These are phyloP conservation scores for Desmodus rotundus DNA, from an alignment of 2,113 vertebrate genomes.

Conservation along the genomic window DNA sequence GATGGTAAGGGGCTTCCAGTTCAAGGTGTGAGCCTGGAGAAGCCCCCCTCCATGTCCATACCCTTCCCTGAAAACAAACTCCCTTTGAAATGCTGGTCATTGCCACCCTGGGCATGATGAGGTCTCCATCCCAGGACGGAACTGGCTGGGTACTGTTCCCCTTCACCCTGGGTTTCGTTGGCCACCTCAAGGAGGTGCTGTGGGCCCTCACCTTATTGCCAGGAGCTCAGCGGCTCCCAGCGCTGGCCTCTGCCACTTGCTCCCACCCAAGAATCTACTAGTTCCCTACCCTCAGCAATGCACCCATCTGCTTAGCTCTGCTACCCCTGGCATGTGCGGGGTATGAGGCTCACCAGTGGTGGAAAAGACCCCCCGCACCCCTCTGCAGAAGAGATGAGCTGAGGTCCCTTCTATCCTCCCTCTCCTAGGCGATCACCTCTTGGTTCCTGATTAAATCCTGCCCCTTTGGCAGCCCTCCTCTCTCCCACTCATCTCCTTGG, in stretches of 20 bases:
- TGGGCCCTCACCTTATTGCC: background rate
- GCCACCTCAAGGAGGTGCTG: constrained; percentile 48
- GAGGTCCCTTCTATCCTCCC: background rate
- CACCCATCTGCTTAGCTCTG: background rate
- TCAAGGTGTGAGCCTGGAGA: background rate
- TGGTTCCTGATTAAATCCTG: background rate
- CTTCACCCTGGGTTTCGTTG: background rate
- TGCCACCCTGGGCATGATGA: background rate
- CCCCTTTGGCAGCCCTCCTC: background rate
- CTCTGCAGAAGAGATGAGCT: background rate
- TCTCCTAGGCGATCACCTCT: background rate
- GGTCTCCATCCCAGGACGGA: background rate
- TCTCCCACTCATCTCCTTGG: background rate
- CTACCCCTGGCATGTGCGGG: background rate
- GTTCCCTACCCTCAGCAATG: background rate
- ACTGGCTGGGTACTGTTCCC: background rate
- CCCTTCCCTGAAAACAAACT: background rate
- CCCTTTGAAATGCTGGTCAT: too few species aligned
- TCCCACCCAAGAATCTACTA: background rate
- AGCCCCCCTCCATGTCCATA: background rate
- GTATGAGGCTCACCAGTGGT: background rate
- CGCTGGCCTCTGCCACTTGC: background rate
- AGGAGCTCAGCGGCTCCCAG: fast-evolving
- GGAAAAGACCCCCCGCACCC: background rate
- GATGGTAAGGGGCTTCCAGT: background rate